Evolutionary conservation across 2,888 invertebrate species (phyloP).

Genomic region (Lasioglossum lativentre): DNA sequence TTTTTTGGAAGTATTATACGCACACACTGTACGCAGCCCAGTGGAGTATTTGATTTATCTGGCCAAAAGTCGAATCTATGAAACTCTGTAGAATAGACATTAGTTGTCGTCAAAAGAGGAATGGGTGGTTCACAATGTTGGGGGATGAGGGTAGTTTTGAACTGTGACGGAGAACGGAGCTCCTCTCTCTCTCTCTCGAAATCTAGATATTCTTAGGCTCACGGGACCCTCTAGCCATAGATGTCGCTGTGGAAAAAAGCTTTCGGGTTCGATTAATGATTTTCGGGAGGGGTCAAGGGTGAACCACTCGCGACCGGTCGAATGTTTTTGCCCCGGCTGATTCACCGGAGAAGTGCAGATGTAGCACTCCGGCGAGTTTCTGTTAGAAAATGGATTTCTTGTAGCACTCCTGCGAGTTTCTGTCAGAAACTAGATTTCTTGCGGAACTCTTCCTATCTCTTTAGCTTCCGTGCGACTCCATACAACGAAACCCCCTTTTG

Average conservation of each 20-base stretch:
- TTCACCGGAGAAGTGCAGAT: constrained; percentile 3
- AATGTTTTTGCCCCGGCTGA: not conserved
- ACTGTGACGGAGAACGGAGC: not conserved
- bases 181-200: not conserved
- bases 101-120: too few species aligned
- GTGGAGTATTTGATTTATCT: too few species aligned
- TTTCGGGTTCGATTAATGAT: constrained; percentile 1
- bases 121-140: too few species aligned
- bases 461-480: not conserved
- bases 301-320: not conserved
- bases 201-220: not conserved
- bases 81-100: too few species aligned
- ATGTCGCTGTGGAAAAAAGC: not conserved
- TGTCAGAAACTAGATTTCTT: constrained; percentile 17
- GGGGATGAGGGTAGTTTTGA: not conserved
- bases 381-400: constrained; percentile 20
- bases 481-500: not conserved
- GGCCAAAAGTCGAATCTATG: too few species aligned
- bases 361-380: not conserved
- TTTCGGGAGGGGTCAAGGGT: constrained; percentile 12
- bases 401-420: not conserved
- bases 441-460: not conserved
- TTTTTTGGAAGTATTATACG: too few species aligned
- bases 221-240: not conserved
- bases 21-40: too few species aligned